These are phyloP conservation scores for Stegodyphus dumicola DNA, from an alignment of 1,140 invertebrate genomes.

Conservation along the genomic window DNA sequence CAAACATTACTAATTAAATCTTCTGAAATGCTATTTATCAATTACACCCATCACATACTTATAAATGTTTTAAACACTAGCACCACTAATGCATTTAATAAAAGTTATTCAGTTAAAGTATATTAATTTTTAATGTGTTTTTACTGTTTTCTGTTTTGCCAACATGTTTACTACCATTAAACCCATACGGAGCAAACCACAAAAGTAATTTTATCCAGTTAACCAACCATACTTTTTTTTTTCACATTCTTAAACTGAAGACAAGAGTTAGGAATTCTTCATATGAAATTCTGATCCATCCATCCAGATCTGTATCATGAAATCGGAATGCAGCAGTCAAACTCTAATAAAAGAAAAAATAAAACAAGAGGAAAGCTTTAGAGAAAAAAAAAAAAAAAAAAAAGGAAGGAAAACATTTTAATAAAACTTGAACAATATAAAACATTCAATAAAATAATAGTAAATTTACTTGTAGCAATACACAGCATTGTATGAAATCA, in stretches of 20 bases:
- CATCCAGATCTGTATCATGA: constrained; percentile 93
- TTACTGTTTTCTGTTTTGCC: too few species aligned
- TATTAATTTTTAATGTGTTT: too few species aligned
- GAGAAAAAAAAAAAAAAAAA: background rate
- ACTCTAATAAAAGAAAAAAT: constrained; percentile 77
- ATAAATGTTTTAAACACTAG: too few species aligned
- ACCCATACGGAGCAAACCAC: too few species aligned
- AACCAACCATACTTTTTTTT: too few species aligned
- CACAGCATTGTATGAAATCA: constrained; percentile 97
- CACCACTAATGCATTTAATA: too few species aligned
- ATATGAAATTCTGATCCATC: constrained; percentile 95
- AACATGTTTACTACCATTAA: too few species aligned
- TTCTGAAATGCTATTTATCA: too few species aligned
- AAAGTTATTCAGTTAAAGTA: too few species aligned
- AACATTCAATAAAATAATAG: background rate
- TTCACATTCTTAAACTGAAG: constrained; percentile 86
- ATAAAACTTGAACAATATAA: background rate
- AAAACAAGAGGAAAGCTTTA: constrained; percentile 9
- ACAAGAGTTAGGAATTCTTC: constrained; percentile 97
- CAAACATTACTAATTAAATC: too few species aligned
- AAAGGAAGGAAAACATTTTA: background rate
- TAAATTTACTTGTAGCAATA: constrained; percentile 87
- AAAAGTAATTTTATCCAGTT: too few species aligned
- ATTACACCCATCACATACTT: too few species aligned
- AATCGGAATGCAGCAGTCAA: constrained; percentile 89